A percentile compares a stretch with the other conserved stretches of the same genome.
Conservation (phyloP, 2,113 vertebrate genomes). For the Triplophysa rosa region DNA sequence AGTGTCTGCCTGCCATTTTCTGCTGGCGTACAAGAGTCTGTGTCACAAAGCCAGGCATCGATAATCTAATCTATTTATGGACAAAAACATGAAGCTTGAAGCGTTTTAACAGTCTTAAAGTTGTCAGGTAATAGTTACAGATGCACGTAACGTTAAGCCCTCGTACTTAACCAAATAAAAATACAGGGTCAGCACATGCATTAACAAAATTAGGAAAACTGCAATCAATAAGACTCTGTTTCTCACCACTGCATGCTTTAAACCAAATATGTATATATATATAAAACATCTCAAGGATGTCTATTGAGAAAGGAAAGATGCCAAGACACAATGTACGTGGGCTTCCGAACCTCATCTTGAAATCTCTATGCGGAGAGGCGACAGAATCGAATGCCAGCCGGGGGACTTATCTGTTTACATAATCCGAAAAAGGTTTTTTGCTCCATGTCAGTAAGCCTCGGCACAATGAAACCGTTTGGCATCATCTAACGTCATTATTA, state of each 20-base stretch:
- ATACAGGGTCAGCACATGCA: neutral
- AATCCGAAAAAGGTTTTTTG: conserved; percentile 34
- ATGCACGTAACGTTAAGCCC: conserved; percentile 21
- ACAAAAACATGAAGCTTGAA: conserved; percentile 52
- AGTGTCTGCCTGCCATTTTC: neutral
- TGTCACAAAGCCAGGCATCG: too few species aligned
- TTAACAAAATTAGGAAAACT: neutral
- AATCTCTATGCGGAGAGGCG: conserved; percentile 20
- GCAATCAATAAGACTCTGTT: conserved; percentile 19
- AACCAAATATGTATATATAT: neutral
- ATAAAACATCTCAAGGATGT: conserved; percentile 25
- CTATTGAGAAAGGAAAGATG: conserved; percentile 37
- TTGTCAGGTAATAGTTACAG: conserved; percentile 69
- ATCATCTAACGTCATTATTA: neutral
- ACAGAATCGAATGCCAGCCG: conserved; percentile 50
- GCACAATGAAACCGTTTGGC: conserved; percentile 2
- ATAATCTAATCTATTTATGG: neutral
- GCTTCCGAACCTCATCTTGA: conserved; percentile 36
- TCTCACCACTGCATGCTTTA: neutral
- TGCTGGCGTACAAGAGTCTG: too few species aligned
- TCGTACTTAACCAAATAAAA: neutral
- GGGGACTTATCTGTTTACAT: conserved; percentile 50
- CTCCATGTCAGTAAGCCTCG: conserved; percentile 22
- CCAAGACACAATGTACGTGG: conserved; percentile 28
- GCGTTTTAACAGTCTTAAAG: conserved; percentile 77